Base-by-base conservation (phyloP, 92 coral and sea anemone species). In the Blastomussa wellsi region DNA sequence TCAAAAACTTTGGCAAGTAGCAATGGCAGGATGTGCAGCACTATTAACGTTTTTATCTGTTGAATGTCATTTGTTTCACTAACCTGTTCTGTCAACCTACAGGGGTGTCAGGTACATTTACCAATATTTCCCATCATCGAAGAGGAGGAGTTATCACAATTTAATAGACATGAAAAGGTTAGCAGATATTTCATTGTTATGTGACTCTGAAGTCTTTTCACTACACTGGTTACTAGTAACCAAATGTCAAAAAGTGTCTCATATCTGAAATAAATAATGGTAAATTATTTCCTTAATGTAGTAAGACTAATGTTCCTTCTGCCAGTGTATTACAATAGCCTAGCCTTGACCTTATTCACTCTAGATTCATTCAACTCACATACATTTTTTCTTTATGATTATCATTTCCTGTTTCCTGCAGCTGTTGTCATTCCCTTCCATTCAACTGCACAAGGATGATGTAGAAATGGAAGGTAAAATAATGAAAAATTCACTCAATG, bases 81-180 rank as follows among this genome's bases (percentile, higher is more conserved):
- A 8, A 17, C 16, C 3, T 38, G 31, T 72, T 2, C 39, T 38
- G 39, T 36, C 32, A 9, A 28, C 26, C 41, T 35, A 11, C 59
- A 83, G 87, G 87, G 80, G 71, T 60, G 80, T 42, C 87, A 73
- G 32, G 80, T 83, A 76, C 72, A 74, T 83, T 28, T 83, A 28
- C 87, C 80, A 39, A 38, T 55, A 8, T 83, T 59, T 60, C 64
- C 80, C 17, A 33, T 74, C 33, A 17, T 75, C 10, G 33, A 38
- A 41, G 28, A 48, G 12, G 60, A 73, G 5, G 72, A 72, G 6
- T 82, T 60, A 28, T 82, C 60, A 55, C 52, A 39, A 1, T 74
- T 74, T 59, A 44, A 57, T 60, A 15, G 74, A 7, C 57, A 39
- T 4, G 74, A 83, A 29, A 73, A 83, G 87, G 87, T 83, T 57